A percentile compares a stretch with the other conserved stretches of the same genome.
phyloP scores from a whole-genome alignment of 37 sponge, comb jelly and placozoan species.

The Bolinopsis microptera region DNA sequence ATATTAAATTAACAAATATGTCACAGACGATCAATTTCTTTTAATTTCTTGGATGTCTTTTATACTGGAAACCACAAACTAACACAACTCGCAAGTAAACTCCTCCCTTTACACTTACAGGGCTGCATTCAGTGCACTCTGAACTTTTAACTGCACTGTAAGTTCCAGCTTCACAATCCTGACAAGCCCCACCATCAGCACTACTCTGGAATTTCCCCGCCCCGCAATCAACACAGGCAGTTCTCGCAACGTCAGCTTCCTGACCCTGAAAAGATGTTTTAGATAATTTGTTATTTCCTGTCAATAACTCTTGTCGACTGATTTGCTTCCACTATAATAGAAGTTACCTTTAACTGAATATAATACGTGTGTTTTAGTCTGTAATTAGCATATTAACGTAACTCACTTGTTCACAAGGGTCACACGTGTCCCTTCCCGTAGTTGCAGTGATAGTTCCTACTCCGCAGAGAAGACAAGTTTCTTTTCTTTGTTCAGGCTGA shows the following conservation, averaged over 20 bases:
- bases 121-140: not conserved
- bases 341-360: no score
- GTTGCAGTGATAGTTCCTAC: not conserved
- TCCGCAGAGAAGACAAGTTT: not conserved
- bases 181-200: not conserved
- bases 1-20: no score
- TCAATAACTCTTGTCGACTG: no score
- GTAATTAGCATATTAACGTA: no score
- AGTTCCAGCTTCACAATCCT: not conserved
- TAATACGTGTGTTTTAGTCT: not conserved
- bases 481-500: not conserved
- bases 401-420: not conserved
- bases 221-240: slow-evolving; percentile 1
- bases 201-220: not conserved
- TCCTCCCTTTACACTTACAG: not conserved
- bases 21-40: no score
- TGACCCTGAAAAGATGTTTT: not conserved
- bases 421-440: not conserved
- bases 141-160: not conserved
- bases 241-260: not conserved
- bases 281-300: no score
- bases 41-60: no score
- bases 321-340: no score
- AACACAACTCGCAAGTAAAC: not conserved
- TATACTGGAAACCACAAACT: no score